Percentiles rank a stretch among this genome's conserved stretches.
These are phyloP conservation scores for Nothobranchius kuhntae DNA, from an alignment of 2,113 vertebrate genomes.

Conservation along the genomic window DNA sequence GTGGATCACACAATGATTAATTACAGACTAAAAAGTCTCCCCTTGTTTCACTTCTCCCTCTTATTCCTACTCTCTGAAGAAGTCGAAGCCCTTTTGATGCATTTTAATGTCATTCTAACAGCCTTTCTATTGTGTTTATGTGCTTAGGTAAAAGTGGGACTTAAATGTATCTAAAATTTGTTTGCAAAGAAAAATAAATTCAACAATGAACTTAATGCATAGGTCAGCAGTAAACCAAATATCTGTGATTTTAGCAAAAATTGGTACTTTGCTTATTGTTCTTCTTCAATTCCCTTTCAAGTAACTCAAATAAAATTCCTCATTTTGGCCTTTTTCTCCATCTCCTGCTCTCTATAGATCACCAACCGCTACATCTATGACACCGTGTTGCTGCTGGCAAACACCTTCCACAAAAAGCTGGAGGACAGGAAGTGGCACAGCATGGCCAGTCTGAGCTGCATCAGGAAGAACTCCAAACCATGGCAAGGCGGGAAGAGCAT, in stretches of 20 bases:
- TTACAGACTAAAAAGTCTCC: slow-evolving; percentile 63
- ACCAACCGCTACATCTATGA: slow-evolving; percentile 98
- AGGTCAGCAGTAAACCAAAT: too few relatives aligned
- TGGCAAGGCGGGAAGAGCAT: slow-evolving; percentile 98
- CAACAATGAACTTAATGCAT: too few relatives aligned
- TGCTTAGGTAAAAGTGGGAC: not conserved
- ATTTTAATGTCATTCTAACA: slow-evolving; percentile 22
- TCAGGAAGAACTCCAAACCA: slow-evolving; percentile 95
- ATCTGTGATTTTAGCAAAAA: too few relatives aligned
- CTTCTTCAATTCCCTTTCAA: too few relatives aligned
- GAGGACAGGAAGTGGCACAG: slow-evolving; percentile 99
- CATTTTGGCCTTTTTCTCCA: not conserved
- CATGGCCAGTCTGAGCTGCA: slow-evolving; percentile 99
- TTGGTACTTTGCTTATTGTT: too few relatives aligned
- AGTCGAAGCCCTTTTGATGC: slow-evolving; percentile 19
- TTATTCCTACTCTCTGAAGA: slow-evolving; percentile 6
- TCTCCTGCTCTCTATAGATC: slow-evolving; percentile 77
- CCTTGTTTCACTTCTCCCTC: not conserved
- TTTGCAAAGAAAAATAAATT: not conserved
- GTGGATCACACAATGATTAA: slow-evolving; percentile 67
- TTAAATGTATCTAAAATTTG: not conserved
- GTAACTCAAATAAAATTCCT: not conserved
- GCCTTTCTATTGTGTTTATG: not conserved
- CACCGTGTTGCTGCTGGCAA: slow-evolving; percentile 91
- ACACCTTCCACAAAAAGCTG: slow-evolving; percentile 97